Percentiles rank a stretch among this genome's conserved stretches.
Evolutionary conservation across 2,797 vertebrate species (phyloP).

Genomic region (Urosaurus nigricauda): DNA sequence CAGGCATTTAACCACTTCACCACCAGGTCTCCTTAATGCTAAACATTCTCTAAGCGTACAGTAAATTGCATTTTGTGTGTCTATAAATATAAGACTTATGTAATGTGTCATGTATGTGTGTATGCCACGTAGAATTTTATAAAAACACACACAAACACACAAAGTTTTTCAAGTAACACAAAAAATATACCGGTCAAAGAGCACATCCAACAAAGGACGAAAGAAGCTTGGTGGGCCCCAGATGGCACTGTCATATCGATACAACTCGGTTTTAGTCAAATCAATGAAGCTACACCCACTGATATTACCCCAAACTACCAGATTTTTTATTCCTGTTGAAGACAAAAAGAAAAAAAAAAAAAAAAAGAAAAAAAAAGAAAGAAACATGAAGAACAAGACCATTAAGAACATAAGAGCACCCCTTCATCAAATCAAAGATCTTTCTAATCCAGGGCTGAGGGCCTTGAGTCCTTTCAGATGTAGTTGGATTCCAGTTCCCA

Average conservation of each 20-base stretch:
- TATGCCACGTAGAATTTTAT: too few relatives aligned
- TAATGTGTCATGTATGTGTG: too few relatives aligned
- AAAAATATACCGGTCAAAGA: conserved; percentile 85
- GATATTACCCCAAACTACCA: conserved; percentile 93
- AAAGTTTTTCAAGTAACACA: conserved; percentile 34
- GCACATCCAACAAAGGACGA: conserved; percentile 77
- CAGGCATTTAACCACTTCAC: too few relatives aligned
- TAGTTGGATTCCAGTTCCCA: background rate
- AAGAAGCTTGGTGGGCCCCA: conserved; percentile 85
- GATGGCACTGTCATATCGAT: conserved; percentile 83
- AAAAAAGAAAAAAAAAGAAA: conserved; percentile 28
- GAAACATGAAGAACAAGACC: conserved; percentile 35
- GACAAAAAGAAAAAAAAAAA: conserved; percentile 44
- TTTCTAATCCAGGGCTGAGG: background rate
- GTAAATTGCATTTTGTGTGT: background rate
- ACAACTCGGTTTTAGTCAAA: conserved; percentile 86
- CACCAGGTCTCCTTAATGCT: too few relatives aligned
- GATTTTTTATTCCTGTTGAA: conserved; percentile 85
- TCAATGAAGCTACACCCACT: conserved; percentile 86
- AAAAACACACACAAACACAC: background rate
- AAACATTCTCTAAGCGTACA: background rate
- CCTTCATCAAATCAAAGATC: background rate
- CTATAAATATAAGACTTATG: too few relatives aligned
- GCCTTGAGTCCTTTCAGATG: background rate
- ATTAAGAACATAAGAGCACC: background rate